phyloP scores from a whole-genome alignment of 2,113 vertebrate species.

The Scomber colias region DNA sequence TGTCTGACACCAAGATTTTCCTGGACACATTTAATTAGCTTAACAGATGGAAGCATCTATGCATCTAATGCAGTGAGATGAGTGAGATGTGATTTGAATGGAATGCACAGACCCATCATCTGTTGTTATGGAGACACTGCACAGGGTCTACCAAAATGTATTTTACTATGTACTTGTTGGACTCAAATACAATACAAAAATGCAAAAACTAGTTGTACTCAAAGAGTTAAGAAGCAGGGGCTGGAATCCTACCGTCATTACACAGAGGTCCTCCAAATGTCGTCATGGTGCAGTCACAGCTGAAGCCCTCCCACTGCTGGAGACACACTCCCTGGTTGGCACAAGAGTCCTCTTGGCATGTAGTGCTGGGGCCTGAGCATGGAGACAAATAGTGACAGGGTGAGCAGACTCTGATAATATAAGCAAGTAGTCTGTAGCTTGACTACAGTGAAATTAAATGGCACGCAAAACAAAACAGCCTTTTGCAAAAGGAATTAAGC shows the following conservation, averaged over 20 bases:
- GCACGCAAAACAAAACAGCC: constrained; percentile 31
- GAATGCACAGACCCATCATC: not conserved
- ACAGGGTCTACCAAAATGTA: not conserved
- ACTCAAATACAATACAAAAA: not conserved
- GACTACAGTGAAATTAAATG: constrained; percentile 40
- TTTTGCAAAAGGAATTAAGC: constrained; percentile 29
- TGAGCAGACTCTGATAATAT: constrained; percentile 29
- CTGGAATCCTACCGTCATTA: constrained; percentile 94
- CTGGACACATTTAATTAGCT: constrained; percentile 20
- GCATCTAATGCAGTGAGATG: constrained; percentile 26
- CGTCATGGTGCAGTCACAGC: constrained; percentile 98
- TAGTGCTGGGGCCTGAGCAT: constrained; percentile 92
- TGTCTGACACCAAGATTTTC: constrained; percentile 17
- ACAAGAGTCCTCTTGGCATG: constrained; percentile 97
- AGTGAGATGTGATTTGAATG: not conserved
- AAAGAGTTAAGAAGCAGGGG: not conserved
- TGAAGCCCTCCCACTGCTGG: constrained; percentile 99
- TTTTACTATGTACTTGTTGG: not conserved
- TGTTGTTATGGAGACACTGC: not conserved
- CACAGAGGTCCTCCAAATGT: constrained; percentile 95
- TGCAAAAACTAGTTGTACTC: not conserved
- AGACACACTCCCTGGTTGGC: constrained; percentile 98
- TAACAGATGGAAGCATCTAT: constrained; percentile 33
- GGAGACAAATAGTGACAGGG: constrained; percentile 51
- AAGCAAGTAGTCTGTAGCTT: constrained; percentile 9